Conservation (phyloP, 2,797 vertebrate species). For the Pantherophis vulpinus region DNA sequence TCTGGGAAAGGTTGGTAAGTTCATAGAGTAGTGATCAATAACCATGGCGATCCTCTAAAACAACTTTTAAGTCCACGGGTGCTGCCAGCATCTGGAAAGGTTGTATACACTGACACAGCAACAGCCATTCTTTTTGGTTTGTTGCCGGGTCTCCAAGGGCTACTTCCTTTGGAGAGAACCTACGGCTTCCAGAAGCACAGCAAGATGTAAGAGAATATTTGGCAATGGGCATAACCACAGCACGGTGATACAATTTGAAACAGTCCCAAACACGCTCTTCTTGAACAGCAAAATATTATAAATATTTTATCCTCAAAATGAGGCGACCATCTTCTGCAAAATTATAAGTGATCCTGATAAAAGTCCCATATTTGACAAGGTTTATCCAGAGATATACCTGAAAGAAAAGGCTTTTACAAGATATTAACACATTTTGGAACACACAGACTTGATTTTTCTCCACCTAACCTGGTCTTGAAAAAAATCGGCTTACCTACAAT, state of each 20-base stretch:
- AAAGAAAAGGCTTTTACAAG: conserved; percentile 93
- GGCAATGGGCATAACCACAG: conserved; percentile 80
- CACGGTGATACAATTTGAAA: conserved; percentile 82
- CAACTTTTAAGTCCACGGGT: conserved; percentile 85
- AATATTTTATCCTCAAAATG: conserved; percentile 87
- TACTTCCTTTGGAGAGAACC: conserved; percentile 82
- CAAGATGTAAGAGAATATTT: conserved; percentile 81
- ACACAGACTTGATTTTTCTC: conserved; percentile 73
- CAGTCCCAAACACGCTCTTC: conserved; percentile 89
- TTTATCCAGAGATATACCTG: conserved; percentile 88
- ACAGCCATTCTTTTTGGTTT: conserved; percentile 83
- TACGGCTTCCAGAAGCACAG: conserved; percentile 84
- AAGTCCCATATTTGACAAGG: conserved; percentile 88
- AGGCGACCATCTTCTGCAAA: conserved; percentile 89
- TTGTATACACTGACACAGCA: conserved; percentile 82
- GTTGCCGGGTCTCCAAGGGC: conserved; percentile 86
- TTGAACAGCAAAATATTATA: conserved; percentile 86
- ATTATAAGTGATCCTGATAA: conserved; percentile 87
- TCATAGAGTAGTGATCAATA: conserved; percentile 86
- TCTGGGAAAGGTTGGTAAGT: conserved; percentile 82
- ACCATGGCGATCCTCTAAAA: conserved; percentile 86
- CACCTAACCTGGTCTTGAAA: conserved; percentile 71
- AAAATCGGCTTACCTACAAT: conserved; percentile 72
- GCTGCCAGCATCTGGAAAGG: conserved; percentile 82
- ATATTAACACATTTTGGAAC: conserved; percentile 84